Base-by-base conservation (phyloP, 1,140 invertebrate species). In the Tribolium castaneum region DNA sequence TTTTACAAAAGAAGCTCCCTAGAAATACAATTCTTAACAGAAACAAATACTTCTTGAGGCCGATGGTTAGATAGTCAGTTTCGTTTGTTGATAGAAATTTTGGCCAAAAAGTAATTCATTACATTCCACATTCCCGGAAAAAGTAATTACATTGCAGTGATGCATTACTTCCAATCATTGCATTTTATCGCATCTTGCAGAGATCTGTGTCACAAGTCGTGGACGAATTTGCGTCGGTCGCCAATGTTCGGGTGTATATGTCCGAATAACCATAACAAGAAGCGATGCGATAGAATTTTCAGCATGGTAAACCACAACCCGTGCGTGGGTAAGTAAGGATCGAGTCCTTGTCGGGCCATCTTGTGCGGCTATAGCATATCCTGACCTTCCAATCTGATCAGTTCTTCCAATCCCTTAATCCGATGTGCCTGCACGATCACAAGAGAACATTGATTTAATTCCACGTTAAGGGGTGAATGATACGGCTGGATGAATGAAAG, bases 211-310 rank as follows among this genome's bases (percentile, higher is more conserved):
- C 93, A 94, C 82, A 93, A 95, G 82, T 92, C 94, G 4, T 96
- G 95, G 95, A 91, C 92, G 62, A 94, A 94, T 82, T 88, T 96
- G 16, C 91, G 94, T 50, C 87, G 94, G 70, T 95, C 95, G 7
- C 95, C 94, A 1, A 93, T 97, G 90, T 97, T 96, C 86, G 95
- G 95, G 9, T 96, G 95, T 88, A 96, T 96, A 80, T 96, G 95
- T 87, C 95, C 95, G 66, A 95, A 94, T 85, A 95, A 94, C 82
- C 93, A 95, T 86, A 92, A 93, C 89, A 96, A 96, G 90, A 93
- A 93, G 82, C 91, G 93, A 80, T 96, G 95, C 87, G 94, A 97
- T 86, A 89, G 92, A 82, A 94, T 96, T 86, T 96, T 96, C 88
- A 91, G 91, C 77, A 91, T 93, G 84, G 94, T 96, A 84, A 96